Base-by-base conservation (phyloP, 2,113 vertebrate species). In the Pogona vitticeps region DNA sequence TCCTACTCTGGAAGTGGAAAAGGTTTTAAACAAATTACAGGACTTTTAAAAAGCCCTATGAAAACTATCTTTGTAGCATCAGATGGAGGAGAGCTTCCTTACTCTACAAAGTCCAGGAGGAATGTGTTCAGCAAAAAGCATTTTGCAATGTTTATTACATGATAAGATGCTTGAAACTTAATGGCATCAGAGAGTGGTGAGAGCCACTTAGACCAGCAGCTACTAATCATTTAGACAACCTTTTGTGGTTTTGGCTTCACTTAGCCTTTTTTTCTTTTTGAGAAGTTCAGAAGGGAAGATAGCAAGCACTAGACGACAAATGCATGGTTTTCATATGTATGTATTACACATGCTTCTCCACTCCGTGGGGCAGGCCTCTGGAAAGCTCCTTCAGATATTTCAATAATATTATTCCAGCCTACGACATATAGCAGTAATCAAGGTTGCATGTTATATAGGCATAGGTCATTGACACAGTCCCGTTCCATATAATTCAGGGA, bases 41-140 rank as follows among this genome's bases (percentile, higher is more conserved):
- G 89, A 95, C 94, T 95, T 91, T 95, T n/a, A 96, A 97, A 87
- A 96, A 96, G 95, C 95, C 96, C 97, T 96, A 96, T 97, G 93
- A 97, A 97, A 97, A 95, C 93, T 88, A 92, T 88, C 93, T 97
- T 96, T 97, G 95, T 97, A 95, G 93, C 94, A 94, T 94, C 95
- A 96, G 95, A 97, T 95, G 94, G 96, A 90, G 94, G 96, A 90
- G 93, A 96, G 81, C 93, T 95, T 96, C 95, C 94, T 94, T 93
- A 83, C 67, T 95, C 95, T 93, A 95, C 94, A 90, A 89, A 96
- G 95, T 93, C 93, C 86, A 87, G 65, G 76, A 88, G 68, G 91
- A 89, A 81, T 88, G 4, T 42, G 86, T 84, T 88, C 93, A 75
- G 70, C 52, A 84, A 89, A 78, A 78, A 88, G 87, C 76, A 91